Conservation (phyloP, 2,113 vertebrate genomes). For the Archilochus colubris region DNA sequence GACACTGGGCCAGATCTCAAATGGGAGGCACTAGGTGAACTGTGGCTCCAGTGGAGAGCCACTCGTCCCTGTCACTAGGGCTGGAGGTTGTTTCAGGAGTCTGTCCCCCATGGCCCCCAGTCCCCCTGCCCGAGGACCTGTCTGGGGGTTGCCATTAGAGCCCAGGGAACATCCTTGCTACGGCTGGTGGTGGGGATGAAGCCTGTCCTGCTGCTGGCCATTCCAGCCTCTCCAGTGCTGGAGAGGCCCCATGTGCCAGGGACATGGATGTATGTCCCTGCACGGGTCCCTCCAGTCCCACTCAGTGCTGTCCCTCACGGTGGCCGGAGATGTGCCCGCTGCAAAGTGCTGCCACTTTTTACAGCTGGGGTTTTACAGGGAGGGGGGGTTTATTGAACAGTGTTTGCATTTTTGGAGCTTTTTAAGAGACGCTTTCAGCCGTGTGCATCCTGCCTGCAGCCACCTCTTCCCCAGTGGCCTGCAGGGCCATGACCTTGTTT, state of each 20-base stretch:
- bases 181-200: neutral
- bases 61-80: fast-evolving
- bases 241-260: neutral
- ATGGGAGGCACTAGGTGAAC: neutral
- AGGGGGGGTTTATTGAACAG: constrained; percentile 31
- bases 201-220: neutral
- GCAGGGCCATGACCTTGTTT: neutral
- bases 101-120: neutral
- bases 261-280: fast-evolving
- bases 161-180: fast-evolving
- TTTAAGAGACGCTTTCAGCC: constrained; percentile 36
- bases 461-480: neutral
- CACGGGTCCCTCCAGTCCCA: fast-evolving
- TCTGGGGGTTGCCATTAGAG: neutral
- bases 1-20: neutral
- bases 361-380: constrained; percentile 50
- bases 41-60: fast-evolving
- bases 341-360: constrained; percentile 47
- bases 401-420: constrained; percentile 64
- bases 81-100: neutral
- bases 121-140: neutral
- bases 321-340: fast-evolving
- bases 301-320: neutral
- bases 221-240: neutral
- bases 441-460: neutral